These are phyloP conservation scores for Sebastes steindachneri DNA, from an alignment of 2,797 vertebrate genomes.

Conservation along the genomic window DNA sequence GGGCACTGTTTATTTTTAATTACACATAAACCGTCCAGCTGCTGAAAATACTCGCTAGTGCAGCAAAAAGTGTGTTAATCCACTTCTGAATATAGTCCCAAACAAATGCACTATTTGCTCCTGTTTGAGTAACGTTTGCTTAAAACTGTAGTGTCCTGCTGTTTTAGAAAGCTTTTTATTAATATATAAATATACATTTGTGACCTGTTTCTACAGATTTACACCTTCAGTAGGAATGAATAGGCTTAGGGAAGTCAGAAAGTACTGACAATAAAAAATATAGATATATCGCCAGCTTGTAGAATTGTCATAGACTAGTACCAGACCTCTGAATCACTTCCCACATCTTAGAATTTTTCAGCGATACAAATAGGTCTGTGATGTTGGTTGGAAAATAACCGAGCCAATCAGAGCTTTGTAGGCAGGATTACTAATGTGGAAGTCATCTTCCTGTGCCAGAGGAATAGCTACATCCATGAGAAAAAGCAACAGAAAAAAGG, in stretches of 20 bases:
- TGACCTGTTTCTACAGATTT: neutral
- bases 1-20: neutral
- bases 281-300: neutral
- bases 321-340: slow-evolving; percentile 5
- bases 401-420: neutral
- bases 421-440: neutral
- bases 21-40: neutral
- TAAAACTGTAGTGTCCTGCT: neutral
- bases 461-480: neutral
- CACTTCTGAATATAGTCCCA: neutral
- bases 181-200: neutral
- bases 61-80: neutral
- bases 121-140: neutral
- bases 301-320: neutral
- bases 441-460: neutral
- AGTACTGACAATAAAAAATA: neutral
- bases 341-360: neutral
- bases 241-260: neutral
- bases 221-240: neutral
- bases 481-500: neutral
- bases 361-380: neutral
- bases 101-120: neutral
- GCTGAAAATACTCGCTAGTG: slow-evolving; percentile 3
- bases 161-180: neutral
- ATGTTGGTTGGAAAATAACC: neutral